These are phyloP conservation scores for Lanistes nyassanus DNA, from an alignment of 1,140 invertebrate species.

Conservation along the genomic window DNA sequence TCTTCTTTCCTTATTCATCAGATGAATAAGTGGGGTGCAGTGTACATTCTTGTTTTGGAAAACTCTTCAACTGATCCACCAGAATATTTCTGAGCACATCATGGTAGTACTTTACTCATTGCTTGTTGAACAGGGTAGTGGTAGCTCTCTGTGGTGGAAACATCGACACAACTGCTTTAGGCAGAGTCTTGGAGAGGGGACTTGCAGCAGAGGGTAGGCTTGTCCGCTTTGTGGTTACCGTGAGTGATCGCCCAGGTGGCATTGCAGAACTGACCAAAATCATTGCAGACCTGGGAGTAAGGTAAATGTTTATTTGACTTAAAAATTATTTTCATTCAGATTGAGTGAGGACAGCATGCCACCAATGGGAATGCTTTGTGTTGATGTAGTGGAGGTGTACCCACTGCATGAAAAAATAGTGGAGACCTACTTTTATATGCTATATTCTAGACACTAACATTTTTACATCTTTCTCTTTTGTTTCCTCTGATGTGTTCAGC, in stretches of 20 bases:
- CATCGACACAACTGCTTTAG: slow-evolving; percentile 91
- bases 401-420: not conserved
- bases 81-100: too few relatives aligned
- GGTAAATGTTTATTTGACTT: slow-evolving; percentile 43
- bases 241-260: slow-evolving; percentile 85
- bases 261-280: slow-evolving; percentile 86
- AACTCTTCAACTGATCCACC: not conserved
- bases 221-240: slow-evolving; percentile 85
- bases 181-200: slow-evolving; percentile 87
- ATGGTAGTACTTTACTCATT: too few relatives aligned
- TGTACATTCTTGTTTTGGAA: not conserved
- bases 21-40: too few relatives aligned
- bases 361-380: too few relatives aligned
- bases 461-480: slow-evolving; percentile 19
- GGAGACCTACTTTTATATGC: not conserved
- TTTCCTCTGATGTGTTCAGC: too few relatives aligned
- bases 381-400: not conserved
- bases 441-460: slow-evolving; percentile 4
- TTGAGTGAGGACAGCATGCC: too few relatives aligned
- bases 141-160: slow-evolving; percentile 89
- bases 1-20: too few relatives aligned
- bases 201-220: slow-evolving; percentile 88
- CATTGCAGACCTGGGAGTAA: slow-evolving; percentile 81
- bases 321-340: not conserved
- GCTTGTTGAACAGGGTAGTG: slow-evolving; percentile 75